Percentiles rank a stretch among this genome's conserved stretches.
These are phyloP conservation scores for Caretta caretta DNA, from an alignment of 2,113 vertebrate genomes.

Conservation along the genomic window DNA sequence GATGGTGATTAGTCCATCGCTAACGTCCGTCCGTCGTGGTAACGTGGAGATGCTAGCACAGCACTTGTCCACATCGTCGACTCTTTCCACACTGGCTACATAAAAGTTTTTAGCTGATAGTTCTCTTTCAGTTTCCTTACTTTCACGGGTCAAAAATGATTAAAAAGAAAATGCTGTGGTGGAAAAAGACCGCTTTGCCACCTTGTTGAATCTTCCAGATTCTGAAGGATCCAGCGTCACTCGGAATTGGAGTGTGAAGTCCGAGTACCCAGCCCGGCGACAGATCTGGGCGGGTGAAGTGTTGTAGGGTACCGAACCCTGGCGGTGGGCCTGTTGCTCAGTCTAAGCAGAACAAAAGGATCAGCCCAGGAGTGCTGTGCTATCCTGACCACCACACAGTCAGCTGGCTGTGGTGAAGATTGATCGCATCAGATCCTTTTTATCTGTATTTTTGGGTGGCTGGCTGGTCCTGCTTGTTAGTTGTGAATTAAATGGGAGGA, in stretches of 20 bases:
- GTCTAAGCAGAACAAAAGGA: neutral
- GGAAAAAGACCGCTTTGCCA: neutral
- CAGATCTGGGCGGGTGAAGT: neutral
- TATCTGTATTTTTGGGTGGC: neutral
- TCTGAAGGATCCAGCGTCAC: neutral
- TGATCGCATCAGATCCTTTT: fast-evolving
- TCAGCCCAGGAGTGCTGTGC: neutral
- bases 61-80: fast-evolving
- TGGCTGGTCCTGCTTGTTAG: neutral
- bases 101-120: fast-evolving
- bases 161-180: neutral
- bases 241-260: neutral
- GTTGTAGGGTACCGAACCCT: neutral
- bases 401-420: neutral
- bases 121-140: neutral
- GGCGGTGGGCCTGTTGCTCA: neutral
- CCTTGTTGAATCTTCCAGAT: fast-evolving
- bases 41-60: neutral
- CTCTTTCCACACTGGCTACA: fast-evolving
- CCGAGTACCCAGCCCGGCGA: neutral
- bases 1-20: slow-evolving; percentile 54
- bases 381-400: neutral
- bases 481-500: fast-evolving
- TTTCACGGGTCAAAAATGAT: fast-evolving
- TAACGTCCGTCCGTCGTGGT: neutral